Base-by-base conservation (phyloP, 2,888 invertebrate species). In the Listrodromus nycthemerus region DNA sequence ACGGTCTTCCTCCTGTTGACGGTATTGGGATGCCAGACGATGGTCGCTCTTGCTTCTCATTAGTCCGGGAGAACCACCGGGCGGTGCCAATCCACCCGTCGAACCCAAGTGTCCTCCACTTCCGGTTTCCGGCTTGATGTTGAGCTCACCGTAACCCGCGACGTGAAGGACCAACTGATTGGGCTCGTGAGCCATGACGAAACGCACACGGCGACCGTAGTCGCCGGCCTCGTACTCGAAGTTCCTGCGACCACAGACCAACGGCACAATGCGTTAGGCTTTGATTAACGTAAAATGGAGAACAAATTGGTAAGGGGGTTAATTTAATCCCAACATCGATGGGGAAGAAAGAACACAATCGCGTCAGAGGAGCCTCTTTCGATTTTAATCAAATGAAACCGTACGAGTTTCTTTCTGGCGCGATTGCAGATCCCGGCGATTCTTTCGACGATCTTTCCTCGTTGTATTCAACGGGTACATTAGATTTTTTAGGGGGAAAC, bases 11-110 rank as follows among this genome's bases (percentile, higher is more conserved):
- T 97, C 97, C 92, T 97, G 97, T 91, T 97, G 97, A 48, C 98
- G 95, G 94, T 97, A 98, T 91, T 98, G 98, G 0, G 97, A 94
- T 5, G 98, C 98, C 84, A 98, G 94, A 55, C 98, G 95, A 93
- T 98, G 98, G 92, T 98, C 98, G 92, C 98, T 98, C 93, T 98
- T 98, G 85, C 98, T 98, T 86, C 98, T 95, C 95, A 98, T 98
- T 21, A 98, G 94, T 0, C 98, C 98, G 63, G 97, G 97, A 6
- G 95, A 95, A 55, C 94, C 94, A 70, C 96, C 96, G 16, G 95
- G 95, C 71, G 95, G 95, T 70, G 95, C 94, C 84, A 96, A 94
- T 80, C 94, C 94, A 33, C 95, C 94, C 66, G 93, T 93, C 10
- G 94, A 93, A 24, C 94, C 94, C 80, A 93, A 90, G 48, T 92